Base-by-base conservation (phyloP, 1,140 invertebrate genomes). In the Aleiodes sp. region DNA sequence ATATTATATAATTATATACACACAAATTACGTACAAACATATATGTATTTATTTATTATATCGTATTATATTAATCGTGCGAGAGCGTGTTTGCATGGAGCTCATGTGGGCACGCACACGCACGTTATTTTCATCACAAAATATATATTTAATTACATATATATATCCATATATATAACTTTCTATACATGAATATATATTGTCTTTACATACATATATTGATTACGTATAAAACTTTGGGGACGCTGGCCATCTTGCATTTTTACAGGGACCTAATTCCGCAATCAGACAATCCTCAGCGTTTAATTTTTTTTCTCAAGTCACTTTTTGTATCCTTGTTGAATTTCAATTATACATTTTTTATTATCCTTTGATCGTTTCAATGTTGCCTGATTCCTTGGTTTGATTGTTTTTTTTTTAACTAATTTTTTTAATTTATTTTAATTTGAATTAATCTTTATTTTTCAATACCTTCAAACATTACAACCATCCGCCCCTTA, bases 211-310 rank as follows among this genome's bases (percentile, higher is more conserved):
- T 78, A 68, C 68, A 76, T 70, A 74, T 72, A 77, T 80, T 73
- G 75, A 82, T 84, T 82, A 78, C 79, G 78, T 82, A 78, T 82
- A 82, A 10, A 83, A 84, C 84, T 86, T 84, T 84, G 82, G 84
- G 84, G 83, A 85, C 82, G 84, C 84, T 84, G 84, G 84, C 84
- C 84, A 85, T 86, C 78, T 84, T 85, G 82, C 84, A 86, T 85
- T 86, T 80, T 84, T 84, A 85, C 84, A 85, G 83, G 83, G 82
- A 85, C 84, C 84, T 84, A 83, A 68, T 61, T 68, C 81, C 84
- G 83, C 83, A 85, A 84, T 84, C 84, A 86, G 84, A 86, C 84
- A 86, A 86, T 86, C 84, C 83, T 86, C 71, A 83, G 80, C 80
- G 83, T 85, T 85, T 86, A 80, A 83, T 85, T 85, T 73, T 76